Evolutionary conservation across 2,888 invertebrate species (phyloP), one percentile per base, ranked within the genome.

Genomic region (Andricus curvator): DNA sequence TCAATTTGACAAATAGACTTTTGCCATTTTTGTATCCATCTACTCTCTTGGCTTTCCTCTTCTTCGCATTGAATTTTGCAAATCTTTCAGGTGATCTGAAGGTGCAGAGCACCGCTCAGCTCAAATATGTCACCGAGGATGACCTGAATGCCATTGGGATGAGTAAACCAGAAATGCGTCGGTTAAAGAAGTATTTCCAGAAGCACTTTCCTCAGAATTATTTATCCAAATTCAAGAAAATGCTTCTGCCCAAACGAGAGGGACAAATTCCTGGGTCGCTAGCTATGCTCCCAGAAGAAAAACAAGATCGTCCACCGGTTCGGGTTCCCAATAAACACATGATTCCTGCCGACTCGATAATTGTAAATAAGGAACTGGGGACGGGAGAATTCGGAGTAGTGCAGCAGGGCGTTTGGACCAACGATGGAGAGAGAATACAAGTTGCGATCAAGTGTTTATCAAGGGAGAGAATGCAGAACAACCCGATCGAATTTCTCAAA

Each of bases 351-450:
- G 98, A 98, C 89, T 96, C 97, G 85, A 98, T 99, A 88, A 96
- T 97, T 81, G 96, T 99, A 74, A 98, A 98, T 92, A 98, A 99
- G 92, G 98, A 98, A 91, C 94, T 99, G 80, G 99, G 99, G 44
- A 97, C 96, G 88, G 99, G 99, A 20, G 99, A 99, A 93, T 99
- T 99, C 94, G 99, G 99, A 6, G 97, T 98, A 20, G 99, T 99
- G 0, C 99, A 99, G 91, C 99, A 99, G 93, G 99, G 99, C 4
- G 97, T 98, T 13, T 99, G 99, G 99, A 97, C 97, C 76, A 98
- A 98, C 90, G 98, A 98, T 86, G 98, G 97, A 81, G 97, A 98
- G 93, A 95, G 98, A 93, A 96, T 98, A 88, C 97, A 98, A 95
- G 99, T 99, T 81, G 99, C 99, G 22, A 98, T 99, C 86, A 99